Evolutionary conservation across 2,888 invertebrate genomes (phyloP), one percentile per base, ranked within the genome.

Genomic region (Imbricaverruca yamaguchii): DNA sequence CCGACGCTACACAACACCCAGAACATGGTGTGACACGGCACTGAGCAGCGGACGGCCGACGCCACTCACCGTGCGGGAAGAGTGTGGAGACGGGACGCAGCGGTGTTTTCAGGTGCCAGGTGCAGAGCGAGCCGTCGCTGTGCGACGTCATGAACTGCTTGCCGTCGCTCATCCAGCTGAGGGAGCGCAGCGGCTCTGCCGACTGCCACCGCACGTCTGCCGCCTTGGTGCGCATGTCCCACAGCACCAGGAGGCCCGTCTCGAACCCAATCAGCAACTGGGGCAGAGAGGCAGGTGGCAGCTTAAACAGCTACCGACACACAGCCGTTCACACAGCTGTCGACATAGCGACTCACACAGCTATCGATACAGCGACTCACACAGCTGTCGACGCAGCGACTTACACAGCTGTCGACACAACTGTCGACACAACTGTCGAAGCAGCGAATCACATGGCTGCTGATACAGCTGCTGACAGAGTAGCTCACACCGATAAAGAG

Each of bases 131-230:
- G 83, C 99, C 99, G 89, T 99, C 98, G 74, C 92, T 92, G 89
- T 99, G 98, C 86, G 89, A 89, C 83, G 96, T 95, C 85, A 99
- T 94, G 87, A 99, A 95, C 89, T 95, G 94, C 89, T 96, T 97
- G 84, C 98, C 99, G 89, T 99, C 98, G 89, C 94, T 93, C 88
- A 98, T 97, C 99, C 99, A 99, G 84, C 95, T 91, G 85, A 96
- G 92, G 81, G 96, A 96, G 86, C 93, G 91, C 85, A 97, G 89
- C 81, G 91, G 92, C 87, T 94, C 94, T 56, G 90, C 89, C 81
- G 93, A 90, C 86, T 91, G 91, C 89, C 93, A 94, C 87, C 96
- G 91, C 89, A 93, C 91, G 86, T 99, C 98, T 69, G 94, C 96
- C 85, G 89, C 89, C 88, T 94, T 94, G 85, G 90, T 91, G 86